Base-by-base conservation (phyloP, 2,888 invertebrate genomes). In the Perizoma affinitatum region DNA sequence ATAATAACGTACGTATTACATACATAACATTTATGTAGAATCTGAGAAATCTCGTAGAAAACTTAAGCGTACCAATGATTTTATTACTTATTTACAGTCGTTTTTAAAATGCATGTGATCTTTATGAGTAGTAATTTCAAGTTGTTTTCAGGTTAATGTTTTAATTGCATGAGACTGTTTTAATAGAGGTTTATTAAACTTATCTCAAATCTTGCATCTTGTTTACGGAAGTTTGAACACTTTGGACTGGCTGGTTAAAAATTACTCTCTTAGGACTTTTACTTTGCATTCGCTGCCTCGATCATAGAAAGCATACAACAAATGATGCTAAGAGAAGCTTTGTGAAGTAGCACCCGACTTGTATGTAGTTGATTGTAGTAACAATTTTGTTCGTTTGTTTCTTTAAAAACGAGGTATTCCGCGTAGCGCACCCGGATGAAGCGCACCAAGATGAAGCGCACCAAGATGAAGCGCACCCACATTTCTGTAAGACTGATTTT, bases 71-170 rank as follows among this genome's bases (percentile, higher is more conserved):
- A 22, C 22, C 65, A n/a, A n/a, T n/a, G n/a, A n/a, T n/a, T n/a
- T n/a, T n/a, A n/a, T n/a, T 54, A 65, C 52, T 63, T 66, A 70
- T 75, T 71, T 70, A 72, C 62, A 68, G 64, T 66, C 53, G 58
- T 68, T 65, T 69, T 56, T 33, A 68, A 70, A 69, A 71, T 73
- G 64, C 69, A 72, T 67, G 69, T 63, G 49, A 66, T 65, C 55
- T 73, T 77, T 73, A 75, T 70, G 66, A 67, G 61, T 66, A 66
- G 68, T 66, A 73, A 73, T 72, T 72, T 68, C 58, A 68, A 49
- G 65, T 67, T 70, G 65, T 73, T 81, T 79, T 73, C 68, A 72
- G 82, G 79, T 80, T 77, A 80, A 80, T 76, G 71, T 66, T 67
- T 61, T 50, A 50, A 62, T 58, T 63, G 70, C 67, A 71, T 70